Base-by-base conservation (phyloP, 2,113 vertebrate species). In the Alectura lathami region DNA sequence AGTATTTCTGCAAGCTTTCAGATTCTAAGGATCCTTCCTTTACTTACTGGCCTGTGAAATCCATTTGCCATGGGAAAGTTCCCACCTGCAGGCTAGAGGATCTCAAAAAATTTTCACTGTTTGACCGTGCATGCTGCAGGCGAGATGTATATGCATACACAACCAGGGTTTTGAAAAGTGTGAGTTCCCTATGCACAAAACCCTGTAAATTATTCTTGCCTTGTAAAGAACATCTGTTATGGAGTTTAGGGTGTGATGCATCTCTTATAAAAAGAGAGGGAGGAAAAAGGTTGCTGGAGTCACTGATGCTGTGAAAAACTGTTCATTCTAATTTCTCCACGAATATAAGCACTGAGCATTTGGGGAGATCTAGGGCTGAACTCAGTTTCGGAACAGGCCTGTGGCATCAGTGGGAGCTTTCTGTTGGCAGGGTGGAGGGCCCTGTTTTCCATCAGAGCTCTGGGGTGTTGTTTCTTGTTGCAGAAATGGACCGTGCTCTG, bases 151-250 rank as follows among this genome's bases (percentile, higher is more conserved):
- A 12, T 83, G 32, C 54, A 34, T 50, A 69, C 47, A 79, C n/a
- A 92, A 6, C 1, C 50, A 50, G 56, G 50, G 17, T 3, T 77
- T 70, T 54, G 34, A 67, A 32, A 83, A 78, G 47, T 29, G 9
- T 8, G 51, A 91, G 66, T n/a, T 81, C 88, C 60, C 38, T 78
- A 11, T 75, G 60, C 83, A 63, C 86, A 81, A 74, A 92, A 36
- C 60, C 43, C 56, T 75, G 51, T 78, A 56, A 81, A 70, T 72
- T 29, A 68, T 82, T 94, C 80, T 64, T 60, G 73, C 64, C 91
- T 92, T 73, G 73, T 91, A 86, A 93, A 92, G 77, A 91, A 73
- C 94, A 93, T 95, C 83, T 96, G 91, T 68, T 94, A 30, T 7
- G 34, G 86, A 82, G 75, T 72, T 75, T 66, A 89, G 91, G 89